A percentile compares a stretch with the other conserved stretches of the same genome.
phyloP scores from a whole-genome alignment of 2,797 vertebrate genomes.

The Cyprinodon diabolis region DNA sequence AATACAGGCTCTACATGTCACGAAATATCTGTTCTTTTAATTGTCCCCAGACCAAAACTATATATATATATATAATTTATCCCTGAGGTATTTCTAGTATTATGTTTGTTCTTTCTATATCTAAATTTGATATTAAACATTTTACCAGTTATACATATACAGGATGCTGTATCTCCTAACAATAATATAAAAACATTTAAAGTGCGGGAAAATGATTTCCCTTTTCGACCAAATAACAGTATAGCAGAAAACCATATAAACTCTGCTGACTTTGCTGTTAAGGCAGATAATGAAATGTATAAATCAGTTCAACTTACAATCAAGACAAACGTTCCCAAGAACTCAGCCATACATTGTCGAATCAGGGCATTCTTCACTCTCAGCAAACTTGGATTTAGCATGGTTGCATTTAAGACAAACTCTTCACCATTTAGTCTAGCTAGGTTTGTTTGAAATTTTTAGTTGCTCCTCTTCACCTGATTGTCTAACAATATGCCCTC shows the following conservation, averaged over 20 bases:
- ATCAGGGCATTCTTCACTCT: constrained; percentile 74
- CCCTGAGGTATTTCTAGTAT: neutral
- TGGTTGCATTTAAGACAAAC: neutral
- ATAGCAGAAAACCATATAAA: neutral
- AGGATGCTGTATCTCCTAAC: no score
- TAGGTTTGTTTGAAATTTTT: neutral
- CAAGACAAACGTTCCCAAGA: constrained; percentile 85
- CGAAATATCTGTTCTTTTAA: neutral
- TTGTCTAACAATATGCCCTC: neutral
- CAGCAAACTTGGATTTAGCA: constrained; percentile 54
- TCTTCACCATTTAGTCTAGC: neutral
- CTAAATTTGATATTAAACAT: neutral
- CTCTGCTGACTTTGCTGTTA: neutral
- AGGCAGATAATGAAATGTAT: neutral
- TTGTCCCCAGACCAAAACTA: neutral
- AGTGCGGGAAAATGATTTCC: neutral
- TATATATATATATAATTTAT: no score
- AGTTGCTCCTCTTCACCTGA: neutral
- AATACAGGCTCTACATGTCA: no score
- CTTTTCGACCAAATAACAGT: no score
- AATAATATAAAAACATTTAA: neutral
- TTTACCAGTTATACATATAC: neutral
- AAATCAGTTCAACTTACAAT: constrained; percentile 75
- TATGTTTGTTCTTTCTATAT: neutral
- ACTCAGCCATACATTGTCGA: constrained; percentile 86